phyloP scores from a whole-genome alignment of 2,797 vertebrate genomes.

The Neomorphus geoffroyi region DNA sequence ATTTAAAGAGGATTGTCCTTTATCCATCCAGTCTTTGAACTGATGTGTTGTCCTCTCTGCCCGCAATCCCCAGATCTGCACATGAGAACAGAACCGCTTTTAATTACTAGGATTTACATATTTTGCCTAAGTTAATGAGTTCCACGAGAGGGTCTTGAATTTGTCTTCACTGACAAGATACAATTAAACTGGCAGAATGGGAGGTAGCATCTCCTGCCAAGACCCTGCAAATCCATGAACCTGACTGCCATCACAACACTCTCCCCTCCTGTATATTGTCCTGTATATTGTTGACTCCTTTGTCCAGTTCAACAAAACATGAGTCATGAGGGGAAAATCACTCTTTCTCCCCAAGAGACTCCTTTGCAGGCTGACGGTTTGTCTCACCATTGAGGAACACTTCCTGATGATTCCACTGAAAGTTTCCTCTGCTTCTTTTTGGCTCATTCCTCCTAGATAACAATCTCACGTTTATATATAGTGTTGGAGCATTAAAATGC shows the following conservation, averaged over 20 bases:
- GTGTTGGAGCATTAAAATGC: not conserved
- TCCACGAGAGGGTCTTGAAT: not conserved
- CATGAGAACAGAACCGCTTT: not conserved
- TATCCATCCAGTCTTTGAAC: not conserved
- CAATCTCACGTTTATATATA: not conserved
- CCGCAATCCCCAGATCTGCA: not conserved
- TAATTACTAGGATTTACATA: not conserved
- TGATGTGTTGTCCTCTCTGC: not conserved
- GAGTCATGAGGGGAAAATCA: conserved; percentile 25
- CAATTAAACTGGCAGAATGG: not conserved
- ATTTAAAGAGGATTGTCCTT: not conserved
- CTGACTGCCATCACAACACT: fast-evolving
- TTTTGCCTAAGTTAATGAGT: not conserved
- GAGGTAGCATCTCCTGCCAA: not conserved
- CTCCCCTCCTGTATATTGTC: not conserved
- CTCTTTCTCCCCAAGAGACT: not conserved
- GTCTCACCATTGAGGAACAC: conserved; percentile 20
- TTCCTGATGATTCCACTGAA: conserved; percentile 34
- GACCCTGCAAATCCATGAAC: not conserved
- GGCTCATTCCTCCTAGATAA: not conserved
- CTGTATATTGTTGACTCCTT: not conserved
- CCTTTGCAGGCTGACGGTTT: not conserved
- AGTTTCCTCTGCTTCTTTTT: not conserved
- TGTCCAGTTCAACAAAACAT: not conserved
- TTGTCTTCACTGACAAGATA: fast-evolving